Base-by-base conservation (phyloP, 2,888 invertebrate species). In the Caenorhabditis virilis region DNA sequence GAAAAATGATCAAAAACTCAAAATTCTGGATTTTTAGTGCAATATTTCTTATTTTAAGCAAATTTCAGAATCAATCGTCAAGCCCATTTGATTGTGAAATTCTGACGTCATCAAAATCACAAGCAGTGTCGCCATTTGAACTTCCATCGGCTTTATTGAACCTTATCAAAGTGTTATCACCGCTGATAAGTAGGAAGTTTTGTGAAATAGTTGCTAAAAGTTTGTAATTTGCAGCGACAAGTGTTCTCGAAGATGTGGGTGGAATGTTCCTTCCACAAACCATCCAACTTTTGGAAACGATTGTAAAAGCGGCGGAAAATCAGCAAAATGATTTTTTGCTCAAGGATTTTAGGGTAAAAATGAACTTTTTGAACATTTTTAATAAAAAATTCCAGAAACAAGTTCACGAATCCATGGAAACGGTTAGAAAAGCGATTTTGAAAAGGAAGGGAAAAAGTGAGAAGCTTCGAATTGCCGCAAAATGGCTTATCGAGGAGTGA, bases 71-170 rank as follows among this genome's bases (percentile, higher is more conserved):
- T n/a, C n/a, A n/a, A n/a, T n/a, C n/a, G n/a, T n/a, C 47, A 25
- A 49, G 53, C 57, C 68, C 72, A 9, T 72, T 72, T 52, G 68
- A 72, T 46, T 72, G 62, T 41, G 27, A 42, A 13, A 65, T 72
- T 35, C 39, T 63, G 9, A 54, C 57, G 7, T 36, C 57, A 2
- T 52, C 61, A 11, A 68, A 52, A 43, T 33, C 64, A 1, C 57
- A 56, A 9, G 48, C 52, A 15, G 68, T 71, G 15, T 71, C 74
- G 4, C 69, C 71, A 15, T 74, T 74, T 42, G 67, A 72, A 27
- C 52, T 66, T 20, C 74, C 74, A 13, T 56, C 58, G 33, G 59
- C 71, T 16, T 53, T 74, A 11, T 50, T 74, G 27, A 53, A 43
- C n/a, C 51, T 74, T n/a, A 43, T 55, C 16, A 41, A 50, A 45